These are phyloP conservation scores for Heterotilapia buettikoferi DNA, from an alignment of 2,113 vertebrate genomes.

Conservation along the genomic window DNA sequence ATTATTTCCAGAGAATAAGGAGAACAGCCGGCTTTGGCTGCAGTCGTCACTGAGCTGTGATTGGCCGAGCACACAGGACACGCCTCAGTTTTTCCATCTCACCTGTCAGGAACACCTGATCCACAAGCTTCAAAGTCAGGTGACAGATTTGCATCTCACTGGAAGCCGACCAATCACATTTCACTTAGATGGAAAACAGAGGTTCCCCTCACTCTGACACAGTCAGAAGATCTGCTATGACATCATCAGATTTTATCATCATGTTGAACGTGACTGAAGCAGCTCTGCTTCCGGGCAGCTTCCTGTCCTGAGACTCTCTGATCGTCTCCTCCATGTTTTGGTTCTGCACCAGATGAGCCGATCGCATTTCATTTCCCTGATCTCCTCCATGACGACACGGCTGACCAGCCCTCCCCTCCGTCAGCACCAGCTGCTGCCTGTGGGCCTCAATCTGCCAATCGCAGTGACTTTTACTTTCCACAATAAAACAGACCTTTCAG, in stretches of 20 bases:
- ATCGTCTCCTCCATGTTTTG: neutral
- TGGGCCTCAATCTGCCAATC: neutral
- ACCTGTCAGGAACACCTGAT: neutral
- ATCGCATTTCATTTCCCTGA: neutral
- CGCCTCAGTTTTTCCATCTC: neutral
- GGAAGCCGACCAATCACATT: neutral
- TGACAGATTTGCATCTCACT: neutral
- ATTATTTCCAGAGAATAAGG: neutral
- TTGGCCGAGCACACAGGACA: neutral
- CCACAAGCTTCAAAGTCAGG: neutral
- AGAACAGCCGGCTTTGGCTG: neutral
- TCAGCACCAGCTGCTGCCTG: neutral
- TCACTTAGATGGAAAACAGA: neutral
- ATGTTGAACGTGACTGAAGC: neutral
- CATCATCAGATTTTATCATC: neutral
- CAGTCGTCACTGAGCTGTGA: neutral
- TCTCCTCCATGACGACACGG: neutral
- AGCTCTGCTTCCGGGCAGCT: neutral
- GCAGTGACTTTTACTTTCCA: neutral
- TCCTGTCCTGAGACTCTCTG: neutral
- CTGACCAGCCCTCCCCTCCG: neutral
- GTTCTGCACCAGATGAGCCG: neutral
- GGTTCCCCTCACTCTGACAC: accelerated
- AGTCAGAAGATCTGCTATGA: neutral
- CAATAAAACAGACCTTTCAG: neutral